phyloP scores from a whole-genome alignment of 35 echinoderm and acorn worm genomes.

The Chiridota heheva region DNA sequence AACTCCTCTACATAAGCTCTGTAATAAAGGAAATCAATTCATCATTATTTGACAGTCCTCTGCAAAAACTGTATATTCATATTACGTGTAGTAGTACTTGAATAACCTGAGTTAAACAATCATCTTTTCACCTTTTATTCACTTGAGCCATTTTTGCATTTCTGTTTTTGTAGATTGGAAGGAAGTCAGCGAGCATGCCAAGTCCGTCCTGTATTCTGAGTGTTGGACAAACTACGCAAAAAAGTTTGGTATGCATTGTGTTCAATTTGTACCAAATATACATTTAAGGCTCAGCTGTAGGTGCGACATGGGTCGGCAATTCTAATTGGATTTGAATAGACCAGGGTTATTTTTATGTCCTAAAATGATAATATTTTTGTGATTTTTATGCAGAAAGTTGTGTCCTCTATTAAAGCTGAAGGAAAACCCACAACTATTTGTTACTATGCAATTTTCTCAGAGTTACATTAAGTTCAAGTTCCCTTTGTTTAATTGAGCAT shows the following conservation, averaged over 20 bases:
- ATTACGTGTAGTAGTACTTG: too few relatives aligned
- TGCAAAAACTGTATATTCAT: too few relatives aligned
- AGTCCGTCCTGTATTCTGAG: slow-evolving; percentile 64
- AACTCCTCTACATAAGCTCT: too few relatives aligned
- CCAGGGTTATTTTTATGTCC: background rate
- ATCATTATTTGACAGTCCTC: too few relatives aligned
- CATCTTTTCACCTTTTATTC: too few relatives aligned
- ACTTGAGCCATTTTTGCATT: background rate
- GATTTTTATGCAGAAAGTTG: background rate
- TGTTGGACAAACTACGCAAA: slow-evolving; percentile 53
- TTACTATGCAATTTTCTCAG: background rate
- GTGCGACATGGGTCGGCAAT: background rate
- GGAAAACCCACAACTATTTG: background rate
- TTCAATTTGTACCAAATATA: background rate
- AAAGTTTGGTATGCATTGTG: slow-evolving; percentile 53
- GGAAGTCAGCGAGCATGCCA: slow-evolving; percentile 58
- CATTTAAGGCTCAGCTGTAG: background rate
- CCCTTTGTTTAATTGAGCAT: too few relatives aligned
- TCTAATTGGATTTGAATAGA: background rate
- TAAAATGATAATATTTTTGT: background rate
- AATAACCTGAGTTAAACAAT: too few relatives aligned
- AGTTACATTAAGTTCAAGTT: background rate
- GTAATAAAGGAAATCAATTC: too few relatives aligned
- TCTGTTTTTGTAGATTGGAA: slow-evolving; percentile 35
- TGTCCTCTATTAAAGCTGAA: background rate